Conservation (phyloP, 2,113 vertebrate genomes). For the Tupaia tana region DNA sequence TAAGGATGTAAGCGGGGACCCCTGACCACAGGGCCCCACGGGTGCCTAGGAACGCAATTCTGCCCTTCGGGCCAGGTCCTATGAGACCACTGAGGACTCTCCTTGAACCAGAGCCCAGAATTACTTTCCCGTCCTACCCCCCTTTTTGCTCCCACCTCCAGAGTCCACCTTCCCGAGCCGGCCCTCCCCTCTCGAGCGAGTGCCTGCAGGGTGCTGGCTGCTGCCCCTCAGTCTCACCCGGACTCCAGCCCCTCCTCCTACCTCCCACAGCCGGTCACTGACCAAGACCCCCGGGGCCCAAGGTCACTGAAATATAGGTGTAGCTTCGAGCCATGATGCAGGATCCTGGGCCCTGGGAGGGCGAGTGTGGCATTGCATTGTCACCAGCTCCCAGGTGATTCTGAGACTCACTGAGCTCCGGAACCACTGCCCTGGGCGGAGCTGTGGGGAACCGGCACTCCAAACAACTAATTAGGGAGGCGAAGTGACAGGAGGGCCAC, state of each 20-base stretch:
- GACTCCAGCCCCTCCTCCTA: not conserved
- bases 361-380: accelerated
- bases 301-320: accelerated
- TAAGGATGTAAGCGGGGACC: not conserved
- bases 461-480: not conserved
- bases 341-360: not conserved
- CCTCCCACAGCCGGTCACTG: accelerated
- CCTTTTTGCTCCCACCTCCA: not conserved
- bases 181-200: accelerated
- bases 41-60: accelerated
- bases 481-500: not conserved
- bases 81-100: not conserved
- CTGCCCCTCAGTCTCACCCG: not conserved
- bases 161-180: not conserved
- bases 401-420: not conserved
- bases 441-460: not conserved
- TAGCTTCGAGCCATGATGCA: not conserved
- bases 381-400: not conserved
- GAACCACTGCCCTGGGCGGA: not conserved
- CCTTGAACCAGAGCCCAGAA: not conserved
- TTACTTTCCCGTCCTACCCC: not conserved
- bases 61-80: not conserved
- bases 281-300: not conserved
- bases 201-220: not conserved
- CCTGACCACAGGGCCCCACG: accelerated